Conservation (phyloP, 35 echinoderm and acorn worm genomes). For the Apostichopus japonicus region DNA sequence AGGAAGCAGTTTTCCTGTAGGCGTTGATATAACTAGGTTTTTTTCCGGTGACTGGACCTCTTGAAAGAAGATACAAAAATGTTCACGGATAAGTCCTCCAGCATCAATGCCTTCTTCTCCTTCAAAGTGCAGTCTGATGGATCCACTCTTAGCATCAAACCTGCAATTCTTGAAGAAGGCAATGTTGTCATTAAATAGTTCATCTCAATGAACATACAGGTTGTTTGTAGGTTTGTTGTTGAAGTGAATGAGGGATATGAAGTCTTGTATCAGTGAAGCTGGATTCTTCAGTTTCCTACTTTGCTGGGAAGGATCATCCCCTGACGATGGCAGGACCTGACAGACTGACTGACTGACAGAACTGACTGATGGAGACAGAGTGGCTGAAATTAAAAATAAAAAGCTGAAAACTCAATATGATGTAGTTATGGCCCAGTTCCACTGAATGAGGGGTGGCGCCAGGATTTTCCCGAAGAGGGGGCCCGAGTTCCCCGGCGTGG, state of each 20-base stretch:
- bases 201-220: neutral
- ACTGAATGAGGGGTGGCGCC: too few relatives aligned
- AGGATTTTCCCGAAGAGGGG: too few relatives aligned
- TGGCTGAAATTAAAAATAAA: too few relatives aligned
- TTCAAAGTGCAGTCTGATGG: neutral
- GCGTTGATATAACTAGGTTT: neutral
- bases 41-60: neutral
- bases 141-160: neutral
- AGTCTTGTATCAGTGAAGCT: neutral
- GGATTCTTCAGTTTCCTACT: neutral
- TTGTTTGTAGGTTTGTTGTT: neutral
- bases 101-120: conserved; percentile 5
- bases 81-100: neutral
- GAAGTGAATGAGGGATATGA: neutral
- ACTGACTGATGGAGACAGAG: too few relatives aligned
- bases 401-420: too few relatives aligned
- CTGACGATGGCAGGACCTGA: too few relatives aligned
- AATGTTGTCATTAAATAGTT: neutral
- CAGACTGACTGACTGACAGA: too few relatives aligned
- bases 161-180: conserved; percentile 1
- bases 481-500: too few relatives aligned
- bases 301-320: too few relatives aligned
- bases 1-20: neutral
- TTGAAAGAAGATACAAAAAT: neutral
- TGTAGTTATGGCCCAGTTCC: too few relatives aligned